Evolutionary conservation across 2,113 vertebrate genomes (phyloP).

Genomic region (Entosphenus tridentatus): DNA sequence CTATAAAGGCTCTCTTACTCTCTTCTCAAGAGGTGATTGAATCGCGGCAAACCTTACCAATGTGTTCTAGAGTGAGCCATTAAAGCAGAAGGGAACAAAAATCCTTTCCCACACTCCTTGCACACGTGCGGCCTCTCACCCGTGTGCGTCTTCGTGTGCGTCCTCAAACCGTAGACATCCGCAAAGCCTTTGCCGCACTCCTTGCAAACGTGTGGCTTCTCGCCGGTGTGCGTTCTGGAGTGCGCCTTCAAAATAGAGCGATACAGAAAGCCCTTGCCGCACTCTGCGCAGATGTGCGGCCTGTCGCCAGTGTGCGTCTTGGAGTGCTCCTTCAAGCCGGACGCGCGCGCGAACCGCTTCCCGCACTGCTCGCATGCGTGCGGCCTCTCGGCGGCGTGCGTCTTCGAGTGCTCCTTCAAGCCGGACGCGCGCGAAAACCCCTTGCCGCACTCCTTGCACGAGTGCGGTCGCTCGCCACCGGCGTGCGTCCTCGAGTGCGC

Average conservation of each 20-base stretch:
- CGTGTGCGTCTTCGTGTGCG: constrained; percentile 62
- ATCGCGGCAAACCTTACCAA: no score
- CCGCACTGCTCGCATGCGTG: constrained; percentile 18
- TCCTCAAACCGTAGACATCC: constrained; percentile 53
- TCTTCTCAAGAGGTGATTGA: no score
- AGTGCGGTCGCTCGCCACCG: not conserved
- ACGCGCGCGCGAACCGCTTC: constrained; percentile 17
- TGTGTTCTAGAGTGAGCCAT: no score
- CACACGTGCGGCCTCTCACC: constrained; percentile 27
- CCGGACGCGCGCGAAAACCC: constrained; percentile 8
- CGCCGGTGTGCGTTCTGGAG: constrained; percentile 45
- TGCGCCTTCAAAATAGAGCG: constrained; percentile 52
- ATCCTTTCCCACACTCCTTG: constrained; percentile 14
- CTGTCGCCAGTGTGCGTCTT: constrained; percentile 15
- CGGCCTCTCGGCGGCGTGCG: constrained; percentile 3
- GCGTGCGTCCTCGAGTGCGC: not conserved
- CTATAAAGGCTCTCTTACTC: no score
- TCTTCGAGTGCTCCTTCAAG: constrained; percentile 10
- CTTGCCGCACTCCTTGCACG: constrained; percentile 4
- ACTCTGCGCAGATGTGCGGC: constrained; percentile 12
- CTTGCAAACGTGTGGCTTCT: constrained; percentile 46
- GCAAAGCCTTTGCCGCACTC: constrained; percentile 50
- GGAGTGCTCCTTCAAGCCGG: constrained; percentile 14
- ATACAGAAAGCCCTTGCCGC: constrained; percentile 14
- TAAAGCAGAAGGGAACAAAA: not conserved